Evolutionary conservation across 2,113 vertebrate genomes (phyloP).

Genomic region (Triplophysa tibetana): DNA sequence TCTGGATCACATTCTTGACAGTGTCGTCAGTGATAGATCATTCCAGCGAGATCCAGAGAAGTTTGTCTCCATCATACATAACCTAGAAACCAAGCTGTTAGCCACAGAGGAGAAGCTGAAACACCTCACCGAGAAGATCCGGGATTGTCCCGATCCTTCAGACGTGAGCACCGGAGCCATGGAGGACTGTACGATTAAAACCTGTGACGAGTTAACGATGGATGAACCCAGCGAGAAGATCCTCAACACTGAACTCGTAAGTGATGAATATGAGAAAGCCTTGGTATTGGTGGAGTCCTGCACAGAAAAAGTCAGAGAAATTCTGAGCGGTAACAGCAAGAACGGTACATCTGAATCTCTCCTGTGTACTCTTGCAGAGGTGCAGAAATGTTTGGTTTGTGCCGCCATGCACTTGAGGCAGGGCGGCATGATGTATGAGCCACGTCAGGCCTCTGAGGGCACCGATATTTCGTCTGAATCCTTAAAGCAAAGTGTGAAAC

Average conservation of each 20-base stretch:
- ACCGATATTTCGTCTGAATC: conserved; percentile 42
- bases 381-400: conserved; percentile 76
- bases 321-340: conserved; percentile 69
- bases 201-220: conserved; percentile 19
- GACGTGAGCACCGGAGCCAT: conserved; percentile 73
- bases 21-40: conserved; percentile 70
- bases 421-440: conserved; percentile 55
- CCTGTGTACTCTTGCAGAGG: conserved; percentile 71
- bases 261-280: conserved; percentile 77
- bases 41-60: conserved; percentile 82
- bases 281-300: conserved; percentile 83
- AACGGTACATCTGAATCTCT: conserved; percentile 64
- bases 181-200: conserved; percentile 55
- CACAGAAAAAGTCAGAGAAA: conserved; percentile 76
- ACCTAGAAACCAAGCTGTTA: conserved; percentile 87
- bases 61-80: conserved; percentile 89
- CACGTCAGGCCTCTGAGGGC: conserved; percentile 45
- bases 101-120: conserved; percentile 90
- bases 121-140: conserved; percentile 82
- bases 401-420: conserved; percentile 76
- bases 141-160: conserved; percentile 76
- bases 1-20: conserved; percentile 73
- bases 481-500: conserved; percentile 70
- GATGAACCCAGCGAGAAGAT: neutral
- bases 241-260: conserved; percentile 63